A percentile compares a stretch with the other conserved stretches of the same genome.
phyloP scores from a whole-genome alignment of 2,797 vertebrate genomes.

The Cercopithecus diana region DNA sequence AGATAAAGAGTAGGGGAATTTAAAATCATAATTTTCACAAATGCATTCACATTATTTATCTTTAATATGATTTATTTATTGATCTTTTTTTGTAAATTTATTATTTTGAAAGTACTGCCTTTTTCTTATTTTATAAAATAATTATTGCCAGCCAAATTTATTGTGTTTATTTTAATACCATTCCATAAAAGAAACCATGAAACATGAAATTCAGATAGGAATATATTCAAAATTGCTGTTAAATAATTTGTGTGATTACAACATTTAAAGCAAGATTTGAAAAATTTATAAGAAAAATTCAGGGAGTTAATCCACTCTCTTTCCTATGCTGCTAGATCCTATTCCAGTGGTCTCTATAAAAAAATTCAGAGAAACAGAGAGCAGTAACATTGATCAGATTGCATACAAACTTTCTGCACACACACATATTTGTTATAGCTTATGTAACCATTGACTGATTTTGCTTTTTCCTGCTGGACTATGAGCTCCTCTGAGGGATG shows the following conservation, averaged over 20 bases:
- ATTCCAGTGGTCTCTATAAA: not conserved
- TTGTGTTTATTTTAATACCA: constrained; percentile 22
- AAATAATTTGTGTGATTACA: not conserved
- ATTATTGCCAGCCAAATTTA: not conserved
- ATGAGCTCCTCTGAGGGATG: not conserved
- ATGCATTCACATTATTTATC: not conserved
- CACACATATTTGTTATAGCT: not conserved
- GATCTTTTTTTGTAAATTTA: not conserved
- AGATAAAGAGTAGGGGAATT: not conserved
- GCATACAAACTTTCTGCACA: not conserved
- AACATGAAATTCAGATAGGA: constrained; percentile 1
- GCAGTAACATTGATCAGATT: not conserved
- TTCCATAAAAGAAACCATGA: not conserved
- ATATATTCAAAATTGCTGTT: not conserved
- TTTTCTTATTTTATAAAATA: not conserved
- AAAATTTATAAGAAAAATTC: not conserved
- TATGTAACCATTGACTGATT: not conserved
- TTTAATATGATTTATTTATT: constrained; percentile 19
- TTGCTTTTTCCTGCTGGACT: not conserved
- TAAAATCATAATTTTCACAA: not conserved
- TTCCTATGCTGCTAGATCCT: not conserved
- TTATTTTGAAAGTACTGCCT: not conserved
- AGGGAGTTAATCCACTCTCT: not conserved
- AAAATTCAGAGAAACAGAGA: not conserved
- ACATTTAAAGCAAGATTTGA: constrained; percentile 25